Percentiles rank a stretch among this genome's conserved stretches.
Conservation (phyloP, 2,113 vertebrate species). For the Okapia johnstoni region DNA sequence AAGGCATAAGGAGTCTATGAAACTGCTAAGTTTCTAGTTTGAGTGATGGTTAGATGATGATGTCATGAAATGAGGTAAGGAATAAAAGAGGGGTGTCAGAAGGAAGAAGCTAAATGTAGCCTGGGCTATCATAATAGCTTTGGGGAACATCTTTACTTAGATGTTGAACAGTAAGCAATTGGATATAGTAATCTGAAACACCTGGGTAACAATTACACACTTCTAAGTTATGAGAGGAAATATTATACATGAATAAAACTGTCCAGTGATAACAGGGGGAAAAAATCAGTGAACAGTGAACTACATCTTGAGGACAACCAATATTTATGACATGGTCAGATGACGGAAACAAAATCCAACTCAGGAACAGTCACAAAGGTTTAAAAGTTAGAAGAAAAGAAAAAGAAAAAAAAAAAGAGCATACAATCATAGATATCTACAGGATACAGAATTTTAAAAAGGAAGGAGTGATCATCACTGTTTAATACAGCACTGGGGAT, state of each 20-base stretch:
- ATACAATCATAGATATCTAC: not conserved
- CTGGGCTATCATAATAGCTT: not conserved
- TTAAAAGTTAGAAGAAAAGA: not conserved
- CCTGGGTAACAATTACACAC: not conserved
- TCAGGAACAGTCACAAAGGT: not conserved
- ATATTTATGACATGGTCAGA: not conserved
- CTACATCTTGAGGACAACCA: not conserved
- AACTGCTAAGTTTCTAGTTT: not conserved
- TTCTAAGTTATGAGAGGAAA: not conserved
- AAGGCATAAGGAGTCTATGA: not conserved
- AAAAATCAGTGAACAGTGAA: not conserved
- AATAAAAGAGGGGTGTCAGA: not conserved
- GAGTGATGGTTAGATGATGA: not conserved
- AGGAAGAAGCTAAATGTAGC: not conserved
- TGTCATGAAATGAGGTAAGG: not conserved
- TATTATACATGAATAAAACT: not conserved
- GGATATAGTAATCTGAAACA: not conserved
- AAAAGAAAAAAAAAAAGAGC: not conserved
- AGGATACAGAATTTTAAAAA: not conserved
- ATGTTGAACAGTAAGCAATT: not conserved
- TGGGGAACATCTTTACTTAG: not conserved
- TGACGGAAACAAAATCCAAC: not conserved
- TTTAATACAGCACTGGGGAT: not conserved
- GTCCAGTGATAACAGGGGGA: not conserved
- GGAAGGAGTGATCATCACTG: not conserved